Conservation (phyloP, 2,888 invertebrate species). For the Blastobasis adustella region DNA sequence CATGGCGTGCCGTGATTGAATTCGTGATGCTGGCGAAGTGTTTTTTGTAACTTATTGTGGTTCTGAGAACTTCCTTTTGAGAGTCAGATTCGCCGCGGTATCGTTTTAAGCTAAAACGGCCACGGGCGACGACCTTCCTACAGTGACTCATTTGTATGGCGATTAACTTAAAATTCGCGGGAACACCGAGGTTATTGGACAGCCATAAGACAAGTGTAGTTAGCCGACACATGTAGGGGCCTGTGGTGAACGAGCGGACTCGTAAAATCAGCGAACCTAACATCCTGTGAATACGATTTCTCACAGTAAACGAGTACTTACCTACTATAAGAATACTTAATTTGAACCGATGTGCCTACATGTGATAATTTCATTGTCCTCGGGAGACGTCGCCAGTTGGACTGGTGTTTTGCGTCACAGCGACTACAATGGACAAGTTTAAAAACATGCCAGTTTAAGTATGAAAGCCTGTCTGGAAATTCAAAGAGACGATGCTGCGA, state of each 20-base stretch:
- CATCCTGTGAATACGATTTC: neutral
- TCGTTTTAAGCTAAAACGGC: conserved; percentile 20
- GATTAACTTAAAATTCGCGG: conserved; percentile 28
- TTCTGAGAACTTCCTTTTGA: conserved; percentile 26
- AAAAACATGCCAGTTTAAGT: no score
- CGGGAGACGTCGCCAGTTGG: no score
- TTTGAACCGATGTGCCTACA: no score
- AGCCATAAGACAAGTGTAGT: neutral
- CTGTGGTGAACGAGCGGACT: no score
- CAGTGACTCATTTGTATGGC: conserved; percentile 30
- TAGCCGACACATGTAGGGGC: neutral
- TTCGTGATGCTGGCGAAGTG: conserved; percentile 23
- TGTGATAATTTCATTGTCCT: no score
- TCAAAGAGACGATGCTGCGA: no score
- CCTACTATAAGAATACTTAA: neutral
- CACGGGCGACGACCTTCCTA: conserved; percentile 33
- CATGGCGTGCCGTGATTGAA: conserved; percentile 18
- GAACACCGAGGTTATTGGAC: conserved; percentile 8
- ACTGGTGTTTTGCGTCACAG: no score
- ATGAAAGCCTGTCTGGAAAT: no score
- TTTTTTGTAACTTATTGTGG: conserved; percentile 24
- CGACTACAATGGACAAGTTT: no score
- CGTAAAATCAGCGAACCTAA: neutral
- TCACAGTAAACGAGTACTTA: neutral
- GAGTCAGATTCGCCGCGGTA: conserved; percentile 28